Evolutionary conservation across 2,113 vertebrate species (phyloP), one percentile per base, ranked within the genome.

Genomic region (Hyaena hyaena): DNA sequence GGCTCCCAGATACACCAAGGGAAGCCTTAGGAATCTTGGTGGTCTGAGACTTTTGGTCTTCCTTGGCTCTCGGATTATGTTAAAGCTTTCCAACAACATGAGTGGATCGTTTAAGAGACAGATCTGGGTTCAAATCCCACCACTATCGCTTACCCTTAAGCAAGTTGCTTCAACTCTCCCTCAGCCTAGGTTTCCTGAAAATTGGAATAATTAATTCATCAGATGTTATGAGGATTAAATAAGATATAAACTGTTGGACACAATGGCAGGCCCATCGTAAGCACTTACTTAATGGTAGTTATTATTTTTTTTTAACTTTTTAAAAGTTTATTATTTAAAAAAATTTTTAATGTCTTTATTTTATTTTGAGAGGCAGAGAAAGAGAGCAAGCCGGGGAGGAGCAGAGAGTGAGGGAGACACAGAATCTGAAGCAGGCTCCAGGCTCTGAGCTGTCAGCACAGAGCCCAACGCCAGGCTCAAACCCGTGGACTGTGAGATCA

Each of bases 121-220:
- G 31, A 73, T 65, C 82, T 90, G 21, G 28, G 50, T 96, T 95
- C 81, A 91, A 84, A 90, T 74, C 16, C 43, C 74, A 7, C 11
- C n/a, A 31, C 16, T 66, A 76, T 68, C 10, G 15, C 83, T 87
- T 82, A 58, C 6, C 16, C n/a, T 84, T 74, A 74, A 21, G 48
- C 10, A 63, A 80, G 39, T 69, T 74, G 48, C 39, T 68, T 93
- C 48, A 73, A 53, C 82, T 89, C 31, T 86, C 61, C 69, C 33
- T 81, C 86, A 82, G 48, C 76, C 48, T 63, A 26, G 17, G 3
- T 95, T 97, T 92, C 26, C 76, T 90, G 21, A 81, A 98, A 93
- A 85, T n/a, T 91, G n/a, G 48, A 86, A 89, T 53, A 83, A 69
- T 96, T 16, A 65, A 21, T 48, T 76, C 82, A 63, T 80, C 79